Conservation (phyloP, 1,140 invertebrate genomes). For the Anoplophora glabripennis region DNA sequence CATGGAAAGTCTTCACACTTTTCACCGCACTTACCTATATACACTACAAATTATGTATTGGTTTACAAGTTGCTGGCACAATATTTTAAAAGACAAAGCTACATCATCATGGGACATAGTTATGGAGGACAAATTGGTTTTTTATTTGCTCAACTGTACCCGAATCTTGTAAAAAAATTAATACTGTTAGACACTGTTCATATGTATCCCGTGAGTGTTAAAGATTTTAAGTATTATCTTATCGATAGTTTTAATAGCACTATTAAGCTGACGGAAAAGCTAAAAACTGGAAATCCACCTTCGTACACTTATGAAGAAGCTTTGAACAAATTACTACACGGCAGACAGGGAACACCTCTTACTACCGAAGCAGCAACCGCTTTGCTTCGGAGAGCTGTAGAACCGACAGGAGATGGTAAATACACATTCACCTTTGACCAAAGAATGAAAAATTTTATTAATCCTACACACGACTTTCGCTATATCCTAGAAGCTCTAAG, state of each 20-base stretch:
- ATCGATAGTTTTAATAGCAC: constrained; percentile 37
- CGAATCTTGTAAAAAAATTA: constrained; percentile 52
- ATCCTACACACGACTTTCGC: constrained; percentile 22
- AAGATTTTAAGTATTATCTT: constrained; percentile 40
- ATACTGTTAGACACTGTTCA: constrained; percentile 55
- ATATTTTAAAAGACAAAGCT: constrained; percentile 51
- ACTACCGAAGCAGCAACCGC: constrained; percentile 50
- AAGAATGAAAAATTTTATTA: constrained; percentile 31
- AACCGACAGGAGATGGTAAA: constrained; percentile 41
- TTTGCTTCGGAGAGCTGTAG: constrained; percentile 52
- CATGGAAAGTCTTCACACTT: constrained; percentile 67
- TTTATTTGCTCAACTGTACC: constrained; percentile 52
- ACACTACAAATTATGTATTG: constrained; percentile 51
- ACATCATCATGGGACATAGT: constrained; percentile 58
- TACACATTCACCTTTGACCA: constrained; percentile 42
- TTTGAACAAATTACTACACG: constrained; percentile 48
- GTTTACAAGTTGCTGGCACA: constrained; percentile 55
- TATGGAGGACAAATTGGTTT: constrained; percentile 54
- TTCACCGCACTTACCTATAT: constrained; percentile 52
- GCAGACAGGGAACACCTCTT: constrained; percentile 37
- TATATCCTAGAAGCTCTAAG: constrained; percentile 43
- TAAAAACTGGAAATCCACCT: constrained; percentile 35
- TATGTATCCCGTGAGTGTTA: constrained; percentile 34
- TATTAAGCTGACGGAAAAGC: constrained; percentile 37
- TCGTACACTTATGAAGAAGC: constrained; percentile 55